A percentile compares a stretch with the other conserved stretches of the same genome.
These are phyloP conservation scores for Orchesella cincta DNA, from an alignment of 1,140 invertebrate species.

Conservation along the genomic window DNA sequence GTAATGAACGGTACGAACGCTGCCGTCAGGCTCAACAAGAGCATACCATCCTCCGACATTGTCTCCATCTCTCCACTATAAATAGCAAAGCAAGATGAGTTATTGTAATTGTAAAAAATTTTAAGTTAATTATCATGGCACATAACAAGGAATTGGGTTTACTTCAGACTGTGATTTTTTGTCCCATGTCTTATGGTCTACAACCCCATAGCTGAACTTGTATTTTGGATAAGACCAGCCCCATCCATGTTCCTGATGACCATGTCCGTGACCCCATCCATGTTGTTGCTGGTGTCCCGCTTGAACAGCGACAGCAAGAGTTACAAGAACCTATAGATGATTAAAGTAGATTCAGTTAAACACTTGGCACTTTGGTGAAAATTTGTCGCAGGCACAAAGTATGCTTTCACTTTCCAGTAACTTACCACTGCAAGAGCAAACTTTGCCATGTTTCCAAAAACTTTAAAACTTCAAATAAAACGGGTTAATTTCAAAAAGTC, in stretches of 20 bases:
- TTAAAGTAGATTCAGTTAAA: not conserved
- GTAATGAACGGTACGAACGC: not conserved
- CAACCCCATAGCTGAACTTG: constrained; percentile 37
- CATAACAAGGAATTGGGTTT: too few relatives aligned
- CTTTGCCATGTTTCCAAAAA: constrained; percentile 28
- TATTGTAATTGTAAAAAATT: too few relatives aligned
- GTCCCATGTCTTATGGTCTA: constrained; percentile 40
- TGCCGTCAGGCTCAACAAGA: constrained; percentile 6
- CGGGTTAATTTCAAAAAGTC: not conserved
- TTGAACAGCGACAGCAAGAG: constrained; percentile 25
- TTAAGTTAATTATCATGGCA: too few relatives aligned
- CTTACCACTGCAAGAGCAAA: constrained; percentile 35
- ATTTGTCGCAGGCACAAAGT: too few relatives aligned
- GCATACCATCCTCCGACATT: constrained; percentile 37
- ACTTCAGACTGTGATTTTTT: constrained; percentile 21
- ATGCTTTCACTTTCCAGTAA: too few relatives aligned
- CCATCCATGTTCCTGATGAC: constrained; percentile 9
- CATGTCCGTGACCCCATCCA: constrained; percentile 18
- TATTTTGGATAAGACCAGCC: constrained; percentile 22
- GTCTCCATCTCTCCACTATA: constrained; percentile 37
- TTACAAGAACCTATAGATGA: constrained; percentile 26
- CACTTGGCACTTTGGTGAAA: not conserved
- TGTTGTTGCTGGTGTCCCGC: constrained; percentile 3
- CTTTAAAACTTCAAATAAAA: not conserved
- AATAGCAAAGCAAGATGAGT: too few relatives aligned